phyloP scores from a whole-genome alignment of 2,888 invertebrate species.

The Sphaerophoria taeniata region DNA sequence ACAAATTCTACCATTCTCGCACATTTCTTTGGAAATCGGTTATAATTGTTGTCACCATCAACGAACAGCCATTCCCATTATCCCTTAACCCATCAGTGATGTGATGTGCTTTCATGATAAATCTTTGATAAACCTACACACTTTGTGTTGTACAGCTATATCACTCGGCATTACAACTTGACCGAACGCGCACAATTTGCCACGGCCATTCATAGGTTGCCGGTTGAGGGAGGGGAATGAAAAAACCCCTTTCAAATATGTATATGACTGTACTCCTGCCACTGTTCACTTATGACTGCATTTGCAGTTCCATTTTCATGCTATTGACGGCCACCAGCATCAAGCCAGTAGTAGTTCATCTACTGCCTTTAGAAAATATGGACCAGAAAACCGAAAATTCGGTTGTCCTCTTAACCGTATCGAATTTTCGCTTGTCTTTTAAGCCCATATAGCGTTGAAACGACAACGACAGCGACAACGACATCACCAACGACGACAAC shows the following conservation, averaged over 20 bases:
- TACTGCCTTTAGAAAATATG: not conserved
- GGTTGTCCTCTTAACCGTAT: not conserved
- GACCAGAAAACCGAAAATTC: not conserved
- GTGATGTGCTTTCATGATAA: not conserved
- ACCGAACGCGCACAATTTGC: not conserved
- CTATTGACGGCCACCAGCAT: not conserved
- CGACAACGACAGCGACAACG: constrained; percentile 45
- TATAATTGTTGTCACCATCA: not conserved
- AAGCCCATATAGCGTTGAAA: not conserved
- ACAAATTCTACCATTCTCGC: not conserved
- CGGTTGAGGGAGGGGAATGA: not conserved
- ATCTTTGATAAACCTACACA: not conserved
- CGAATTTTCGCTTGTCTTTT: not conserved
- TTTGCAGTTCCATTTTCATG: not conserved
- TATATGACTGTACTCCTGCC: not conserved
- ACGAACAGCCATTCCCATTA: not conserved
- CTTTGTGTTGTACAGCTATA: not conserved
- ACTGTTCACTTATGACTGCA: not conserved
- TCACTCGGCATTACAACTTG: not conserved
- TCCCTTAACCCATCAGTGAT: not conserved
- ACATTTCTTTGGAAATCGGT: not conserved
- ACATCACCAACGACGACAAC: constrained; percentile 32
- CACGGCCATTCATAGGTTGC: not conserved
- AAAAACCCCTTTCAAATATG: not conserved
- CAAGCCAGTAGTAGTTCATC: not conserved